phyloP scores from a whole-genome alignment of 2,113 vertebrate genomes.

The Setophaga coronata region DNA sequence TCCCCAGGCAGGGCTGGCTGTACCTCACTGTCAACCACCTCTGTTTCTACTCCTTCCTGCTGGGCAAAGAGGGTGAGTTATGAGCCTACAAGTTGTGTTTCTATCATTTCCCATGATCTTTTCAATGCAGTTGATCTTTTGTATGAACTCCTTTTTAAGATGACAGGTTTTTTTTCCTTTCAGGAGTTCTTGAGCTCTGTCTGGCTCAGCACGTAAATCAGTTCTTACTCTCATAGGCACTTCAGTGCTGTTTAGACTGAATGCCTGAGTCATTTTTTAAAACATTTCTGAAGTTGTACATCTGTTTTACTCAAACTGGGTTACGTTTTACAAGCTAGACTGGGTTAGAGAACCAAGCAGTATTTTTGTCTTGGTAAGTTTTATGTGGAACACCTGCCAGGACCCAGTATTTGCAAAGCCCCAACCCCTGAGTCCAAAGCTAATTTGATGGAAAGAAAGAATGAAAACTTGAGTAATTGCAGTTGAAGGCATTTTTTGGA shows the following conservation, averaged over 20 bases:
- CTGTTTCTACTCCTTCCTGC: constrained; percentile 96
- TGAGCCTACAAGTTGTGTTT: background rate
- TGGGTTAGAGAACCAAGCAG: background rate
- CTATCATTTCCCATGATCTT: background rate
- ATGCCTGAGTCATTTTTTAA: background rate
- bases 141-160: background rate
- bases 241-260: background rate
- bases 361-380: background rate
- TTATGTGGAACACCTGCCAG: background rate
- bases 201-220: background rate
- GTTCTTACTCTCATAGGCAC: background rate
- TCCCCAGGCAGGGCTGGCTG: constrained; percentile 96
- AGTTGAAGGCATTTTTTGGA: background rate
- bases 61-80: constrained; percentile 93
- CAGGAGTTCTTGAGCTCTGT: background rate
- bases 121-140: background rate
- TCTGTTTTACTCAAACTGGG: background rate
- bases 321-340: background rate
- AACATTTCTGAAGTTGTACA: background rate
- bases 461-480: background rate
- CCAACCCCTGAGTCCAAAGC: background rate
- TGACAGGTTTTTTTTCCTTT: background rate
- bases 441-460: background rate
- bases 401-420: background rate
- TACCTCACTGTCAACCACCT: constrained; percentile 96